Evolutionary conservation across 1,140 invertebrate genomes (phyloP), one percentile per base, ranked within the genome.

Genomic region (Oscheius sp.): DNA sequence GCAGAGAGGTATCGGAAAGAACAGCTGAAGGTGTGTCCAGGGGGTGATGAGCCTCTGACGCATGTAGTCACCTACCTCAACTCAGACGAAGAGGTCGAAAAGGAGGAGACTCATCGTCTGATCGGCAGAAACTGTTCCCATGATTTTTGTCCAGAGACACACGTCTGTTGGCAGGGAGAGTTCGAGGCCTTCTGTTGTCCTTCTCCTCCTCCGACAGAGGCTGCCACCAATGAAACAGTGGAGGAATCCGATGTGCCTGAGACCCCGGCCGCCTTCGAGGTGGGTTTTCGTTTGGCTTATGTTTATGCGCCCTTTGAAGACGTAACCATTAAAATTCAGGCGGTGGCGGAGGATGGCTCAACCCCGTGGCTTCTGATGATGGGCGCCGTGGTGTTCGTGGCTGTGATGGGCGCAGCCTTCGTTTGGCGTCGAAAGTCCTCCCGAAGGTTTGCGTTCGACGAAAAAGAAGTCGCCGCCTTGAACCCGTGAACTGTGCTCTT

Each of bases 141-240:
- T 55, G 15, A 26, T 4, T 55, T 55, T 26, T 55, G 49, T 55
- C 49, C 49, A 4, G 49, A 55, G 23, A 55, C 7, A 15, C 49
- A 55, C 23, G 23, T 55, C 49, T 55, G 49, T 23, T 4, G 7
- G 7, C 49, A 55, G 49, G 49, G 49, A 23, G 49, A 7, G 23
- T 55, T 55, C 49, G 49, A 55, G 49, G 49, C 49, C 23, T 55
- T 55, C 7, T 55, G 49, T 23, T 55, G 49, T 55, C 7, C 49
- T 23, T 26, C 23, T 7, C 49, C 49, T 55, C 49, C 49, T 55
- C 49, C 7, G 7, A 55, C 49, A 23, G 49, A 55, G 23, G 7
- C 49, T 4, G 23, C 49, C 23, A 55, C 49, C 28, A 26, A 20
- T 4, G 23, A 7, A 4, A 55, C 15, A 20, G 15, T 26, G 4